Base-by-base conservation (phyloP, 2,113 vertebrate species). In the Neopipo cinnamomea region DNA sequence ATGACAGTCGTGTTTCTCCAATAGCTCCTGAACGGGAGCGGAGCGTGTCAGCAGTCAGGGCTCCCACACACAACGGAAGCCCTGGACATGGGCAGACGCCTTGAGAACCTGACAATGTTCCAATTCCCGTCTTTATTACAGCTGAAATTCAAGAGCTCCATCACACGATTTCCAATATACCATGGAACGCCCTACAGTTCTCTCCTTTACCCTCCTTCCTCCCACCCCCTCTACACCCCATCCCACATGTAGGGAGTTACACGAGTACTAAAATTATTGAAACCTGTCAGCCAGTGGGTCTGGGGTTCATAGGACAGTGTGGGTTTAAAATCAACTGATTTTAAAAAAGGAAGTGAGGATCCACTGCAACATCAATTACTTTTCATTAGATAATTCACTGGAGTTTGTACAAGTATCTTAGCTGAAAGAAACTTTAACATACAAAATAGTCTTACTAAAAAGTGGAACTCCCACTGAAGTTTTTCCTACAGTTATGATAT, bases 111-210 rank as follows among this genome's bases (percentile, higher is more conserved):
- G 13, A 5, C 37, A 1, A 0, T 11, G 19, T 31, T 55, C 3
- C 8, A 0, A 35, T 55, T 30, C 14, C 30, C 0, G 1, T 25
- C 4, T 30, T 33, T 18, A 1, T 78, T 61, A 12, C 27, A 28
- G 13, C 21, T 18, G 21, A 39, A 47, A 16, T 35, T 71, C 14
- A 14, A 18, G 27, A 23, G 44, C 19, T 68, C 22, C 1, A 5
- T 55, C 49, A 3, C 49, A 3, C 12, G 2, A 2, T 68, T 87
- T 30, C 42, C 68, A 21, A 0, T 5, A 33, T 2, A 3, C 25
- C 35, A 0, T 13, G 49, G 58, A 47, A 30, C 16, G 18, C 31
- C 22, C 9, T 10, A 7, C 25, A 31, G 12, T 3, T 24, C 37
- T 44, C 33, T 39, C 9, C 2, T 30, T 67, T 50, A 50, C 49